Percentiles rank a stretch among this genome's conserved stretches.
Conservation (phyloP, 2,113 vertebrate genomes). For the Struthidea cinerea region DNA sequence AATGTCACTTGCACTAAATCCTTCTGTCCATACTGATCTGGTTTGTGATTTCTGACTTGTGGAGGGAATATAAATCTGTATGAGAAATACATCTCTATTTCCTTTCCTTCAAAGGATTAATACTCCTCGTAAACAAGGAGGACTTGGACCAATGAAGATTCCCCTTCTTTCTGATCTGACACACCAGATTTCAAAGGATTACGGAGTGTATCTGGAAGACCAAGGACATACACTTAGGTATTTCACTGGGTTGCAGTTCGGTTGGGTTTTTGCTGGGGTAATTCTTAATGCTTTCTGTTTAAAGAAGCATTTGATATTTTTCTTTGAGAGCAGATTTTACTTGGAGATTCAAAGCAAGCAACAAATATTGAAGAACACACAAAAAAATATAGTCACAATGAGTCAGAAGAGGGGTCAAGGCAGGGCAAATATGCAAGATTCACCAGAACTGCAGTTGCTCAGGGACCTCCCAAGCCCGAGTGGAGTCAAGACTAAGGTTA, state of each 20-base stretch:
- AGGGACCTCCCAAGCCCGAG: neutral
- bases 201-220: slow-evolving; percentile 93
- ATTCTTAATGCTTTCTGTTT: neutral
- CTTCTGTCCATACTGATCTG: neutral
- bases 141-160: slow-evolving; percentile 90
- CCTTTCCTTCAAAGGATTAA: slow-evolving; percentile 84
- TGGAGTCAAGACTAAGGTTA: neutral
- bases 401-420: neutral
- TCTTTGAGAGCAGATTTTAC: neutral
- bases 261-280: neutral
- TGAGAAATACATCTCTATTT: neutral
- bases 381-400: neutral
- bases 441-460: neutral
- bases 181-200: slow-evolving; percentile 95
- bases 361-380: neutral
- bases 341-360: neutral
- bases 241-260: neutral
- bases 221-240: slow-evolving; percentile 94
- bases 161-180: slow-evolving; percentile 93
- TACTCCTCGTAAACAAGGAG: slow-evolving; percentile 91
- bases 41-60: neutral
- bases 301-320: neutral
- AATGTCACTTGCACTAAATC: neutral
- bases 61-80: neutral
- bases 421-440: neutral